phyloP scores from a whole-genome alignment of 2,888 invertebrate species.

The Lamproptera curius region DNA sequence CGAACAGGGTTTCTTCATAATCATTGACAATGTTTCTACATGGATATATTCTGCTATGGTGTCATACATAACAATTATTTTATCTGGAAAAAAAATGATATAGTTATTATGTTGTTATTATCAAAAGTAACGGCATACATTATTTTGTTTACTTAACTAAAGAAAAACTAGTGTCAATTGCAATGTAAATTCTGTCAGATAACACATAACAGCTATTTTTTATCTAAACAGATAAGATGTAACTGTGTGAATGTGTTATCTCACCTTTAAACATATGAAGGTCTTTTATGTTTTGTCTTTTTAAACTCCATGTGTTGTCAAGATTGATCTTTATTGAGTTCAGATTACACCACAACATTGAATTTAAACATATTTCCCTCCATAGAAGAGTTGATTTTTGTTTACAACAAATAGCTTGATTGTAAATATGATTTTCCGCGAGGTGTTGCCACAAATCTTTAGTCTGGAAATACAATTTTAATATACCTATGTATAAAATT shows the following conservation, averaged over 20 bases:
- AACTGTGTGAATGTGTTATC: no score
- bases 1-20: conserved; percentile 27
- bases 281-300: conserved; percentile 24
- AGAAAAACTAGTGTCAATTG: background rate
- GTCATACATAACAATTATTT: conserved; percentile 33
- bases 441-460: conserved; percentile 33
- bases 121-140: background rate
- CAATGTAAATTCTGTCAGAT: background rate
- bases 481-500: background rate
- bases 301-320: conserved; percentile 21
- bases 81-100: conserved; percentile 35
- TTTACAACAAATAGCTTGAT: conserved; percentile 33
- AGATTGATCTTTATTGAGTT: conserved; percentile 16
- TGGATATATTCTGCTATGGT: conserved; percentile 32
- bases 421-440: conserved; percentile 30
- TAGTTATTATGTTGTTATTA: background rate
- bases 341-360: conserved; percentile 35
- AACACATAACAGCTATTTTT: background rate
- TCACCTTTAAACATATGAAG: conserved; percentile 45
- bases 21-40: conserved; percentile 23
- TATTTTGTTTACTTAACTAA: background rate
- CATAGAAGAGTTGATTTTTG: conserved; percentile 34
- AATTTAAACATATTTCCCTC: conserved; percentile 34
- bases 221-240: no score
- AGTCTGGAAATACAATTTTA: conserved; percentile 25